Base-by-base conservation (phyloP, 2,797 vertebrate genomes). In the Acestrorhynchus altus region DNA sequence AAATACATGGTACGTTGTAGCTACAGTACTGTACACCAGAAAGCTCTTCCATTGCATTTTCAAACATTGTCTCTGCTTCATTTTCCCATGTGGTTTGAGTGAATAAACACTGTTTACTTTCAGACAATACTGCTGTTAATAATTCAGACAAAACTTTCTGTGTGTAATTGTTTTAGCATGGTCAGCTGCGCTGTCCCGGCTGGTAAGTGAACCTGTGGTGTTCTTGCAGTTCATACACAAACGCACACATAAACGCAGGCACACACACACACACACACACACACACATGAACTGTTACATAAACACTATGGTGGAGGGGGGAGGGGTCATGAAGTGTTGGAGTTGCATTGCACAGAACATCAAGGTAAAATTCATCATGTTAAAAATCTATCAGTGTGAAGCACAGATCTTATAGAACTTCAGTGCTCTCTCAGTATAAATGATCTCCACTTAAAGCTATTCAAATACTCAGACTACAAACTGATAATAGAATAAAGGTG, bases 121-220 rank as follows among this genome's bases (percentile, higher is more conserved):
- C 63, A 66, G n/a, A 65, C 56, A 65, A 66, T 46, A 46, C 42
- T 28, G 42, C 63, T 46, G 20, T 66, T 46, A 66, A 39, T 66
- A 46, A 66, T 66, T 46, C 20, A 66, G 44, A 46, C 24, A 16
- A 66, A 66, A 66, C 11, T 24, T 66, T 44, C 40, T 46, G 42
- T 46, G 63, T 46, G 63, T 66, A 47, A 46, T 46, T 66, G 15
- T 66, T 46, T 66, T 22, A 66, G 40, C 63, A 24, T 3, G 40
- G 63, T 65, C 61, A 63, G 35, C 60, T 40, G 16, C 35, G 9
- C 9, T 18, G 28, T 40, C 39, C 61, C 2, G 20, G 12, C 61
- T 44, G 3, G 40, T 13, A 44, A 22, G 39, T 65, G 42, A 46
- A 24, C 61, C n/a, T 66, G 13, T 22, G 9, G 9, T 42, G 5